A percentile compares a stretch with the other conserved stretches of the same genome.
phyloP scores from a whole-genome alignment of 2,797 vertebrate genomes.

The Anguilla pacifica region DNA sequence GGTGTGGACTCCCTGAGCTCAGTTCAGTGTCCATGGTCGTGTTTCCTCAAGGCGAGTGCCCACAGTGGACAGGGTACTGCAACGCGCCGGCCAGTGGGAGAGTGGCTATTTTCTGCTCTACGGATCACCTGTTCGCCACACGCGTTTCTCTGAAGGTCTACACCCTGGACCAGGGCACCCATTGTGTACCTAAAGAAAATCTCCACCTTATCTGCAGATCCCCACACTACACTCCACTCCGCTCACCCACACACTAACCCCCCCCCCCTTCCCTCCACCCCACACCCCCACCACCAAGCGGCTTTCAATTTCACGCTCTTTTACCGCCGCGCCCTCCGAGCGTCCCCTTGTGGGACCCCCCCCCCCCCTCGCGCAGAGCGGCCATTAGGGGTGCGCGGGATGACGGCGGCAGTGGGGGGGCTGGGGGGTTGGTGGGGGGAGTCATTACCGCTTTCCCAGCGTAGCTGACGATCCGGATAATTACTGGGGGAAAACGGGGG shows the following conservation, averaged over 20 bases:
- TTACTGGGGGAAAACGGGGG: conserved; percentile 54
- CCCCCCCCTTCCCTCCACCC: neutral
- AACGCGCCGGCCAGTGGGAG: neutral
- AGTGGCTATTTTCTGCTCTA: neutral
- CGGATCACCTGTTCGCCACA: neutral
- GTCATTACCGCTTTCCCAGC: conserved; percentile 57
- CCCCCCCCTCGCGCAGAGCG: conserved; percentile 49
- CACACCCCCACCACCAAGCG: conserved; percentile 31
- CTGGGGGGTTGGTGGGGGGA: conserved; percentile 39
- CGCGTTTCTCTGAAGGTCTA: neutral
- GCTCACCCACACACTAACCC: neutral
- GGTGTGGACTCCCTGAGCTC: too few species aligned
- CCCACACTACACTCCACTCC: neutral
- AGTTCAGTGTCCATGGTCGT: too few species aligned
- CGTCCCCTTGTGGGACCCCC: conserved; percentile 45
- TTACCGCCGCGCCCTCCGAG: conserved; percentile 54
- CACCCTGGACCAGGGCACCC: neutral
- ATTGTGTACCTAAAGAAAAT: neutral
- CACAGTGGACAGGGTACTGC: neutral
- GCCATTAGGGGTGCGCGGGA: conserved; percentile 55
- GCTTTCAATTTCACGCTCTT: conserved; percentile 62
- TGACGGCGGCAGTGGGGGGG: conserved; percentile 44
- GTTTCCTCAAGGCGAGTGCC: neutral
- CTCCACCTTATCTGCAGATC: neutral
- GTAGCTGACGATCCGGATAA: conserved; percentile 66